phyloP scores from a whole-genome alignment of 2,888 invertebrate species.

The Leptothorax acervorum region DNA sequence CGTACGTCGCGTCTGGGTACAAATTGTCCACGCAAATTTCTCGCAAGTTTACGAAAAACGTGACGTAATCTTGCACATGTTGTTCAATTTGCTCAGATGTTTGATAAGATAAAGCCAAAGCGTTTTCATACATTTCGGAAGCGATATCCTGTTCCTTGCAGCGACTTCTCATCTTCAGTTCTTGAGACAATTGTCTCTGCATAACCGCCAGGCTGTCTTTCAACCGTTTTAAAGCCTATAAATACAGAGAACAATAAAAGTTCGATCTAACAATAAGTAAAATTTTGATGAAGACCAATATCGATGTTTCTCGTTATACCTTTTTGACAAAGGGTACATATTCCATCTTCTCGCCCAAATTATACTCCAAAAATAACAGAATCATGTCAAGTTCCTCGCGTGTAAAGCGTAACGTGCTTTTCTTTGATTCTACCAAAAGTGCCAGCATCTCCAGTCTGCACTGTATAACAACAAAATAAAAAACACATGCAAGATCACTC shows the following conservation, averaged over 20 bases:
- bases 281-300: neutral
- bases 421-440: slow-evolving; percentile 91
- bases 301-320: slow-evolving; percentile 86
- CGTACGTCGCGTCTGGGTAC: slow-evolving; percentile 89
- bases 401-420: slow-evolving; percentile 90
- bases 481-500: neutral
- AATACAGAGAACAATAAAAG: neutral
- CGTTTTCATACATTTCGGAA: slow-evolving; percentile 3
- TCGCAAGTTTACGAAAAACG: slow-evolving; percentile 86
- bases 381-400: slow-evolving; percentile 89
- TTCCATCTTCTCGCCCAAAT: slow-evolving; percentile 90
- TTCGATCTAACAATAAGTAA: neutral
- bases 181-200: slow-evolving; percentile 70
- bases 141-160: slow-evolving; percentile 4
- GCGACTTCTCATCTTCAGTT: slow-evolving; percentile 62
- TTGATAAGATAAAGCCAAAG: neutral
- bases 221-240: slow-evolving; percentile 86
- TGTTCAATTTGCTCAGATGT: slow-evolving; percentile 73
- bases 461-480: slow-evolving; percentile 79
- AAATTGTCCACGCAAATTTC: slow-evolving; percentile 87
- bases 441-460: slow-evolving; percentile 90
- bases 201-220: slow-evolving; percentile 85
- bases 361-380: slow-evolving; percentile 89
- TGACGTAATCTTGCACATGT: slow-evolving; percentile 83
- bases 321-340: slow-evolving; percentile 91